These are phyloP conservation scores for Pyrgus malvae DNA, from an alignment of 2,888 invertebrate species.

Conservation along the genomic window DNA sequence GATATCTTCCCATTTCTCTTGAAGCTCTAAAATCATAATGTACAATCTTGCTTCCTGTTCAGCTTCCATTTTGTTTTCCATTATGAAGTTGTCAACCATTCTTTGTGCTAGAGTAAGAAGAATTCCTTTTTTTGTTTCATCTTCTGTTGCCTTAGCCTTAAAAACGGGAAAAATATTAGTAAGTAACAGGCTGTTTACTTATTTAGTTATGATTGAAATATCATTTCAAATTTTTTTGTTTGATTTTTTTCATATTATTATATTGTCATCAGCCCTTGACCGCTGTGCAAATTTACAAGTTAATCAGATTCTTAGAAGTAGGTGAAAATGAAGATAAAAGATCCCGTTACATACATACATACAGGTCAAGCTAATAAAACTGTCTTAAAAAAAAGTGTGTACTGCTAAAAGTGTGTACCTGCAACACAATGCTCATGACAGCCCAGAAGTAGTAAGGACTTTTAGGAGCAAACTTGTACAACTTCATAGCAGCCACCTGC, in stretches of 20 bases:
- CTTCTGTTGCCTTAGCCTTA: constrained; percentile 72
- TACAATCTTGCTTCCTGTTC: constrained; percentile 97
- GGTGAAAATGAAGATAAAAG: no score
- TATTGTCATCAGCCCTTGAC: no score
- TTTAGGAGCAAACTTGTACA: constrained; percentile 95
- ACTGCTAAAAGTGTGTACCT: constrained; percentile 77
- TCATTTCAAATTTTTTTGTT: no score
- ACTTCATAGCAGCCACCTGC: constrained; percentile 92
- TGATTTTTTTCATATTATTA: no score
- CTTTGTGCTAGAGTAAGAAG: constrained; percentile 94
- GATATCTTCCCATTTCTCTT: constrained; percentile 91
- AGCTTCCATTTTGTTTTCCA: constrained; percentile 93
- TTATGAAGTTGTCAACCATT: constrained; percentile 95
- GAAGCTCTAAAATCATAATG: constrained; percentile 89
- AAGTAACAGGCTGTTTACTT: no score
- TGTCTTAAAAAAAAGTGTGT: no score
- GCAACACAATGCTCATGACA: constrained; percentile 97
- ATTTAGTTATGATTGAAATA: no score
- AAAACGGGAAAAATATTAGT: not conserved
- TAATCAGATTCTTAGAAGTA: no score
- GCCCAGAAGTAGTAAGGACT: constrained; percentile 99
- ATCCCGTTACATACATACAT: no score
- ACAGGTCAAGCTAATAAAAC: no score
- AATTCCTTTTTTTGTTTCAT: constrained; percentile 84
- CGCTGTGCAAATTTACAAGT: no score